These are phyloP conservation scores for Anarrhichthys ocellatus DNA, from an alignment of 2,113 vertebrate species.

Conservation along the genomic window DNA sequence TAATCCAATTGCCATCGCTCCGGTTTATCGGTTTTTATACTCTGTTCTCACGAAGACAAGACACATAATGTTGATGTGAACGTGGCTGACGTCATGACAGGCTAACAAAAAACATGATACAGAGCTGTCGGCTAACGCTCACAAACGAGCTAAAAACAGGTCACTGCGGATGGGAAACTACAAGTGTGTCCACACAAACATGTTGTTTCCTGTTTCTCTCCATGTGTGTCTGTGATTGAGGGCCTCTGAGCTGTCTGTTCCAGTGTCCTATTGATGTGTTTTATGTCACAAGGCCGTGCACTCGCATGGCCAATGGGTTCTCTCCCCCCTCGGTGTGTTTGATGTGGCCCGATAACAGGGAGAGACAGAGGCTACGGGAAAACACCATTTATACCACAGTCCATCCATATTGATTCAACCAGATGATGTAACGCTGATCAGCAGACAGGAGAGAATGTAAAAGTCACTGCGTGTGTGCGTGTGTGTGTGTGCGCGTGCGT, in stretches of 20 bases:
- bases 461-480: constrained; percentile 78
- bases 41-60: background rate
- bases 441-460: constrained; percentile 92
- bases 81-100: constrained; percentile 20
- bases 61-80: constrained; percentile 17
- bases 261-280: constrained; percentile 91
- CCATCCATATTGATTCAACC: constrained; percentile 90
- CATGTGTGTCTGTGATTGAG: constrained; percentile 69
- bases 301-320: constrained; percentile 86
- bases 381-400: constrained; percentile 83
- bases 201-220: constrained; percentile 53
- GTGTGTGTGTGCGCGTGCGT: constrained; percentile 42
- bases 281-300: constrained; percentile 83
- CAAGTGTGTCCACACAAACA: constrained; percentile 45
- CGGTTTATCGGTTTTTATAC: background rate
- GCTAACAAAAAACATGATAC: constrained; percentile 17
- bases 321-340: constrained; percentile 83
- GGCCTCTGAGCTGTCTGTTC: constrained; percentile 81
- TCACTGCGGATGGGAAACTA: constrained; percentile 47
- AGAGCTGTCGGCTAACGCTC: background rate
- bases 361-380: constrained; percentile 90
- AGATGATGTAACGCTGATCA: constrained; percentile 91
- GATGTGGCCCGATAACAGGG: constrained; percentile 85
- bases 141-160: constrained; percentile 24
- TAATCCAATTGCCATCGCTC: constrained; percentile 21